Base-by-base conservation (phyloP, 2,888 invertebrate genomes). In the Trichogramma dendrolimi region DNA sequence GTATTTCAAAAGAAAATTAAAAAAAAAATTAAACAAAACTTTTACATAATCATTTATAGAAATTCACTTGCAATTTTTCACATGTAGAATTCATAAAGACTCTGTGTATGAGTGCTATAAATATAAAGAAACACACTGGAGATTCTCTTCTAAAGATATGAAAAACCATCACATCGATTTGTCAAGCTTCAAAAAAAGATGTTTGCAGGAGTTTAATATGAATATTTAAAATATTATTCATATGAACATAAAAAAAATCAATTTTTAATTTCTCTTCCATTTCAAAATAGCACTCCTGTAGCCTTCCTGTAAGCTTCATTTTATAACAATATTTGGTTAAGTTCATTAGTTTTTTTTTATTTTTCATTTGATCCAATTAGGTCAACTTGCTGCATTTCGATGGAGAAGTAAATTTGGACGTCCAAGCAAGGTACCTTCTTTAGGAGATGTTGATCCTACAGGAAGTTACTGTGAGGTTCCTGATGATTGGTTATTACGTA, bases 341-440 rank as follows among this genome's bases (percentile, higher is more conserved):
- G 27, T 40, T 62, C 58, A 58, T 57, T 8, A 11, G 52, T 49
- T 52, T 47, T 41, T n/a, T 55, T 54, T 58, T 54, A 43, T 55
- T 47, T n/a, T 50, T 10, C 4, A 65, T 58, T n/a, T 38, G 27
- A 27, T 27, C 3, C 61, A 77, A 81, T 66, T 79, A 93, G 93
- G 91, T 80, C 88, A 88, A 79, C 81, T 93, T 72, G 92, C 92
- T 68, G 90, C 89, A 60, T 87, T 88, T 71, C 84, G 89, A 75
- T 93, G 92, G 92, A 85, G 92, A 72, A 91, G 87, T 74, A 90
- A 89, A 77, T 86, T 90, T 74, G 92, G 92, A 57, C 84, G 92
- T 67, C 91, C 91, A 5, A 88, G 89, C 72, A 89, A 88, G 80
- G 85, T 92, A 64, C 87, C 88, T 41, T 83, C 84, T 8, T 80